Base-by-base conservation (phyloP, 2,888 invertebrate genomes). In the Acleris cristana region DNA sequence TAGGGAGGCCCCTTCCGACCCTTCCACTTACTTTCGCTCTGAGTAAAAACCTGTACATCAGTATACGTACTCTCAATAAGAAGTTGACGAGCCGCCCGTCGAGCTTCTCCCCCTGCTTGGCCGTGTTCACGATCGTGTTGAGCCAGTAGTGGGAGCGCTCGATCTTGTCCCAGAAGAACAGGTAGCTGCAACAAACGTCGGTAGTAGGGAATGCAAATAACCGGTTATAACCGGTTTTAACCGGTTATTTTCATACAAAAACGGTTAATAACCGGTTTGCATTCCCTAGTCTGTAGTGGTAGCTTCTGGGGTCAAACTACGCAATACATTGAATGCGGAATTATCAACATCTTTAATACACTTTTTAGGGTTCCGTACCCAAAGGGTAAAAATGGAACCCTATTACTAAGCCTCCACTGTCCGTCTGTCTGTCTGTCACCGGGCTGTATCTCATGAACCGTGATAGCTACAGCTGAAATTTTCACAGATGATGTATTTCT, bases 111-210 rank as follows among this genome's bases (percentile, higher is more conserved):
- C 96, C 96, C 67, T 95, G 90, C 76, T 94, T 94, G 0, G 96
- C 95, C 0, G 96, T 96, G 70, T 95, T 94, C 0, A 97, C 96
- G 74, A 98, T 95, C 74, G 95, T 96, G 82, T 97, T 96, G 51
- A 98, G 89, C 89, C 97, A 96, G 84, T 95, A 98, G 86, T 98
- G 97, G 71, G 96, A 95, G 8, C 98, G 93, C 85, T 98, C 98
- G 70, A 98, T 95, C 94, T 98, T 98, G 80, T 98, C 98, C 97
- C 98, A 98, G 87, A 97, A 98, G 90, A 97, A 98, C 10, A 98
- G 91, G 85, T 97, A 96, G 55, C 95, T 93, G 82, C 3, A 59
- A 65, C 19, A 34, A 65, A 26, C 14, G 40, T 40, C 34, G 7
- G 30, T 30, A 30, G 30, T 30, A 8, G 30, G 7, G 10, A 8